Conservation (phyloP, 2,797 vertebrate species). For the Enteromius paludinosus region DNA sequence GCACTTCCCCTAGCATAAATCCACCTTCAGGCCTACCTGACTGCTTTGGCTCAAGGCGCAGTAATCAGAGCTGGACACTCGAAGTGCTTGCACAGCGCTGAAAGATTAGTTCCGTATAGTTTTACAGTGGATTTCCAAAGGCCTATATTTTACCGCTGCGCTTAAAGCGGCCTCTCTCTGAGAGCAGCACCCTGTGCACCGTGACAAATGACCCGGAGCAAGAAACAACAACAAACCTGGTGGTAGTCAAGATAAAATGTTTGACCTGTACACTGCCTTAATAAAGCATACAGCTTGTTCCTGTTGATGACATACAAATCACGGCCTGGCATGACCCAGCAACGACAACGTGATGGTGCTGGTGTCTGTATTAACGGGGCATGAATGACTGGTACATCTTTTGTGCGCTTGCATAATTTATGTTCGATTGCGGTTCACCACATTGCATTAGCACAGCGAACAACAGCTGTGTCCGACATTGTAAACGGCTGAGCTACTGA, state of each 20-base stretch:
- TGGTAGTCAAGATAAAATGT: conserved; percentile 34
- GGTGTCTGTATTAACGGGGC: conserved; percentile 49
- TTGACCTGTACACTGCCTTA: conserved; percentile 20
- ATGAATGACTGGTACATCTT: conserved; percentile 48
- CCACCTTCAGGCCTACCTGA: conserved; percentile 54
- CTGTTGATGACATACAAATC: conserved; percentile 29
- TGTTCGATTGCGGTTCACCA: conserved; percentile 47
- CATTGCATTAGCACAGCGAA: conserved; percentile 43
- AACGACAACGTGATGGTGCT: conserved; percentile 29
- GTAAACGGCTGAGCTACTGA: conserved; percentile 55
- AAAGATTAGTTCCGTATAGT: conserved; percentile 61
- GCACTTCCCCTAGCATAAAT: conserved; percentile 48
- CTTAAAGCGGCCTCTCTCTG: conserved; percentile 28
- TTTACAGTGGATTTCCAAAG: conserved; percentile 61
- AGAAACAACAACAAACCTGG: conserved; percentile 42
- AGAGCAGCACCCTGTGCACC: conserved; percentile 40
- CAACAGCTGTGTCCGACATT: conserved; percentile 58
- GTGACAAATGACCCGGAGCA: conserved; percentile 18
- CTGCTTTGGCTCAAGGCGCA: conserved; percentile 43
- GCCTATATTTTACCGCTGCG: conserved; percentile 55
- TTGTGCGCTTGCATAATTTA: conserved; percentile 52
- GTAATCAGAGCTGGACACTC: conserved; percentile 51
- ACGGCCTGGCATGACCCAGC: conserved; percentile 31
- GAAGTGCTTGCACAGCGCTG: conserved; percentile 42
- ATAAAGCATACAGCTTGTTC: conserved; percentile 37